Conservation (phyloP, 2,797 vertebrate genomes). For the Platyrinchus mystaceus region DNA sequence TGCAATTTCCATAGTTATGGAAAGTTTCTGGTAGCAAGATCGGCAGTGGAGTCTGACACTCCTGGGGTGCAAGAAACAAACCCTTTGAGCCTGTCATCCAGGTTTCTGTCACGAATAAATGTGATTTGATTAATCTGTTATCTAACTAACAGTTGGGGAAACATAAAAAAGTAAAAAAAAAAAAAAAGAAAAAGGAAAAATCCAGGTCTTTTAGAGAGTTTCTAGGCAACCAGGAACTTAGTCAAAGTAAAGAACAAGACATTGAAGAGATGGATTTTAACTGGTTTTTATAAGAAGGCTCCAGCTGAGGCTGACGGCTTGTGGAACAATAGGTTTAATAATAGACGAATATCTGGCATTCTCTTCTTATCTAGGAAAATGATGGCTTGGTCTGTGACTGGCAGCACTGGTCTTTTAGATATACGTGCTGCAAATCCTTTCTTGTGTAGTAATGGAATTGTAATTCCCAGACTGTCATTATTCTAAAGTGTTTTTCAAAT, state of each 20-base stretch:
- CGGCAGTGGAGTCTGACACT: neutral
- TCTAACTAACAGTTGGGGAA: conserved; percentile 2
- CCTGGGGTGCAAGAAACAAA: neutral
- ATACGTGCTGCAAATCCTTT: neutral
- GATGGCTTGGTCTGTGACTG: neutral
- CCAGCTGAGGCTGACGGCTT: neutral
- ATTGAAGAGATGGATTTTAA: neutral
- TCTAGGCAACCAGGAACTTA: conserved; percentile 64
- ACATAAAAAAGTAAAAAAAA: neutral
- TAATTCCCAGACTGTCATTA: neutral
- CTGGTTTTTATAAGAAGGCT: neutral
- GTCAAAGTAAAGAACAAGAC: neutral
- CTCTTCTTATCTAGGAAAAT: neutral
- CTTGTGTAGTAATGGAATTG: neutral
- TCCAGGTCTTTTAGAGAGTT: conserved; percentile 32
- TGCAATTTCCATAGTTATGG: neutral
- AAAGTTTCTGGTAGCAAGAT: neutral
- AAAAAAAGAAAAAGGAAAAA: neutral
- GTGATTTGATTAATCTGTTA: neutral
- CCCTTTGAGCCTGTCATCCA: neutral
- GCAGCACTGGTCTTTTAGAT: neutral
- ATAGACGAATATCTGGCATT: neutral
- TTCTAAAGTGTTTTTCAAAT: neutral
- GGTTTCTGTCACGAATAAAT: neutral
- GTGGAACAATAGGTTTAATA: conserved; percentile 5